Conservation (phyloP, 2,797 vertebrate species). For the Pteronotus mesoamericanus region DNA sequence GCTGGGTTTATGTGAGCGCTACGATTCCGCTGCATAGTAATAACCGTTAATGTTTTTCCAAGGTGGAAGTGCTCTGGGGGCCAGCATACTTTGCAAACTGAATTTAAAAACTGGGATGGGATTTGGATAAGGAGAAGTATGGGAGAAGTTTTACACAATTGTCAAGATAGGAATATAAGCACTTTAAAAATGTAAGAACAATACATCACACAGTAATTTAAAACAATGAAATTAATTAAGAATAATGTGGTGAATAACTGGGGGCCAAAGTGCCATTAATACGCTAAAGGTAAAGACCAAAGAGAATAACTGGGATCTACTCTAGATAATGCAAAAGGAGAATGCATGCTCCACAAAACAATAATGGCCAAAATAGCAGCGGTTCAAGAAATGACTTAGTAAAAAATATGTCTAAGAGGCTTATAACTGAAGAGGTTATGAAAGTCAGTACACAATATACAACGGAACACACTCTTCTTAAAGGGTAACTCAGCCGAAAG, state of each 20-base stretch:
- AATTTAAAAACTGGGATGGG: not conserved
- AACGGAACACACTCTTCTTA: not conserved
- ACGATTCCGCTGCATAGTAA: not conserved
- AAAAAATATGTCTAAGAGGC: not conserved
- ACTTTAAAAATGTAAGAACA: not conserved
- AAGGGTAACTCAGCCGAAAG: not conserved
- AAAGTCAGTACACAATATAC: not conserved
- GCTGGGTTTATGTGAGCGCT: not conserved
- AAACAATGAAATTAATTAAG: not conserved
- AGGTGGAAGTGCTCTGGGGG: not conserved
- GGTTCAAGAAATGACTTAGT: not conserved
- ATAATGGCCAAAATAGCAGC: not conserved
- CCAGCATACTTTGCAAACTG: constrained; percentile 49
- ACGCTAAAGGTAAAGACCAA: not conserved
- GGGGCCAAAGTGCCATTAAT: not conserved
- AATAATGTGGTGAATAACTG: not conserved
- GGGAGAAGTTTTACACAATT: not conserved
- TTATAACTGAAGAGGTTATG: not conserved
- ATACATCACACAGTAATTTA: not conserved
- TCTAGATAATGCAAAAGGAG: not conserved
- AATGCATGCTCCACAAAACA: not conserved
- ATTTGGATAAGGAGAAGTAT: not conserved
- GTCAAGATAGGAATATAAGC: not conserved
- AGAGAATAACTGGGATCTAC: not conserved
- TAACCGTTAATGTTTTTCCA: not conserved